Evolutionary conservation across 2,888 invertebrate species (phyloP).

Genomic region (Serrognathus titanus): DNA sequence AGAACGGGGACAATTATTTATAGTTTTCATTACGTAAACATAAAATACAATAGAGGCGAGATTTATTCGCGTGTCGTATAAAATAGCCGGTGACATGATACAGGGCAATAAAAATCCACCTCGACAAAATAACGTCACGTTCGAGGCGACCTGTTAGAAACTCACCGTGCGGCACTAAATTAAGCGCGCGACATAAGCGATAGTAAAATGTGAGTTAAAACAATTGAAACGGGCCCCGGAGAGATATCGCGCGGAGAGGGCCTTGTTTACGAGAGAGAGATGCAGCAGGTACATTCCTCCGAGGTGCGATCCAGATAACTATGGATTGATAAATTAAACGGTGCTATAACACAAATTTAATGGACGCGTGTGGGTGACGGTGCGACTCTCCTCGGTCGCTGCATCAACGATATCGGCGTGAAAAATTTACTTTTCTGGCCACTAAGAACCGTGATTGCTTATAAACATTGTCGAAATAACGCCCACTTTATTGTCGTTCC

Average conservation of each 20-base stretch:
- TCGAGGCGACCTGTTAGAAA: not conserved
- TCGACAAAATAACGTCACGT: not conserved
- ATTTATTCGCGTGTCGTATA: not conserved
- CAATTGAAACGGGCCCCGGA: constrained; percentile 24
- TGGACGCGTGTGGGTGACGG: constrained; percentile 29
- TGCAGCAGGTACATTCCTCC: constrained; percentile 19
- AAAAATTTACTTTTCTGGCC: not conserved
- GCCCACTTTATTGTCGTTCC: constrained; percentile 8
- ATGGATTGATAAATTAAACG: constrained; percentile 32
- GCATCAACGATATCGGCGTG: not conserved
- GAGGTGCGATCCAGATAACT: constrained; percentile 27
- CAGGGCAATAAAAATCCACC: not conserved
- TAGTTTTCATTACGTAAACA: not conserved
- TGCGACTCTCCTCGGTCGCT: not conserved
- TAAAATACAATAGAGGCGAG: constrained; percentile 1
- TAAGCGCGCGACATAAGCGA: constrained; percentile 22
- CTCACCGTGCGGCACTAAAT: constrained; percentile 18
- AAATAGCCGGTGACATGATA: not conserved
- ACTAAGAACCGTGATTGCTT: constrained; percentile 2
- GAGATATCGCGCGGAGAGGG: constrained; percentile 24
- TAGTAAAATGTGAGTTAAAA: constrained; percentile 24
- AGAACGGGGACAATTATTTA: not conserved
- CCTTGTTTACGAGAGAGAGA: constrained; percentile 27
- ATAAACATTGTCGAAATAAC: constrained; percentile 7
- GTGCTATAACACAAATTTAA: constrained; percentile 34